Evolutionary conservation across 1,140 invertebrate genomes (phyloP), one percentile per base, ranked within the genome.

Genomic region (Euura lappo): DNA sequence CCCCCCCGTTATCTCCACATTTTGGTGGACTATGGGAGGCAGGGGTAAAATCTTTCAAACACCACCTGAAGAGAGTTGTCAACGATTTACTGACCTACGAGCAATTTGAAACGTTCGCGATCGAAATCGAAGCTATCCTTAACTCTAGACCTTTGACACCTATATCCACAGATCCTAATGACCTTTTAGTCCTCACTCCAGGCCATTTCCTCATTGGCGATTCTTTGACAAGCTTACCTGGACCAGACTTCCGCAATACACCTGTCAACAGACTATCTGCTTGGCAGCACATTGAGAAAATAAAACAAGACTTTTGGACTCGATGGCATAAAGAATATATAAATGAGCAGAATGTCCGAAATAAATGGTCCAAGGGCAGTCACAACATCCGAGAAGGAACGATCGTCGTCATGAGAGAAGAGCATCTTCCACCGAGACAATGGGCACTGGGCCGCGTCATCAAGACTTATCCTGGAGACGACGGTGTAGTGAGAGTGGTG

Each of bases 401-500:
- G 77, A n/a, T n/a, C n/a, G n/a, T n/a, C n/a, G n/a, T n/a, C n/a
- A n/a, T n/a, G n/a, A n/a, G n/a, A n/a, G n/a, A n/a, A n/a, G n/a
- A n/a, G n/a, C n/a, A n/a, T 44, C 6, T 73, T 5, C 76, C 79
- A 6, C 74, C 79, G 6, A 69, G 79, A 28, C 72, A 71, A 10
- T 84, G 79, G 80, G 69, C 72, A 44, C 43, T 82, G 0, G 86
- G 85, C 67, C 83, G 85, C 44, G 76, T 80, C 64, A 79, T n/a
- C n/a, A n/a, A n/a, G n/a, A n/a, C n/a, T n/a, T n/a, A n/a, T n/a
- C n/a, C n/a, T n/a, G n/a, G n/a, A n/a, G n/a, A n/a, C n/a, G n/a
- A n/a, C n/a, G n/a, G n/a, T n/a, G n/a, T n/a, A n/a, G n/a, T n/a
- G n/a, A n/a, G n/a, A n/a, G n/a, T n/a, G n/a, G n/a, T n/a, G n/a